phyloP scores from a whole-genome alignment of 2,113 vertebrate genomes.

The Triplophysa dalaica region DNA sequence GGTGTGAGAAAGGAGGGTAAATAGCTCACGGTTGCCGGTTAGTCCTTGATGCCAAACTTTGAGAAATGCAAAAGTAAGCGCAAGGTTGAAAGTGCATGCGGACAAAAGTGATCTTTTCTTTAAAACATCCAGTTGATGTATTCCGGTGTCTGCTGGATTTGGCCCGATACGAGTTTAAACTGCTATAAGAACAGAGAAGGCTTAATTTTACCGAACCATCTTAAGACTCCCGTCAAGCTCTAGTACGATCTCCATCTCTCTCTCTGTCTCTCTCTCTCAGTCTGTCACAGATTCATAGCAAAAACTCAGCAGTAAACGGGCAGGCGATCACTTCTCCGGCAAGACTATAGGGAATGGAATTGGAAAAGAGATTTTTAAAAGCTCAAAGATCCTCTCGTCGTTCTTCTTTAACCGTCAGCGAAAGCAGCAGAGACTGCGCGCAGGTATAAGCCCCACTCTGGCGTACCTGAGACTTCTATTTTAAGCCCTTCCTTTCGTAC shows the following conservation, averaged over 20 bases:
- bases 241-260: slow-evolving; percentile 63
- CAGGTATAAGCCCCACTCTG: slow-evolving; percentile 74
- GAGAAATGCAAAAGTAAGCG: background rate
- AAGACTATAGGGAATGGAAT: slow-evolving; percentile 61
- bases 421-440: slow-evolving; percentile 67
- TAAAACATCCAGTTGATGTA: slow-evolving; percentile 45
- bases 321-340: slow-evolving; percentile 65
- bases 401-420: slow-evolving; percentile 66
- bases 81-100: background rate
- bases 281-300: slow-evolving; percentile 71
- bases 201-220: slow-evolving; percentile 75
- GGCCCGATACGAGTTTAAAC: slow-evolving; percentile 66
- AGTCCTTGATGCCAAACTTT: background rate
- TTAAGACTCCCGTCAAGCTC: slow-evolving; percentile 65
- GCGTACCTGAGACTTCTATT: slow-evolving; percentile 72
- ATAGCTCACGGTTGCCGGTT: background rate
- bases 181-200: slow-evolving; percentile 72
- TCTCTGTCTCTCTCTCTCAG: slow-evolving; percentile 43
- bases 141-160: slow-evolving; percentile 65
- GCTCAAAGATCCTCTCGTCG: slow-evolving; percentile 71
- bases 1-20: slow-evolving; percentile 23
- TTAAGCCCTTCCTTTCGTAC: slow-evolving; percentile 75
- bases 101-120: background rate
- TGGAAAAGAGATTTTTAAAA: slow-evolving; percentile 67
- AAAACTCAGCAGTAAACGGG: slow-evolving; percentile 66